Conservation (phyloP, 2,113 vertebrate species). For the Alectura lathami region DNA sequence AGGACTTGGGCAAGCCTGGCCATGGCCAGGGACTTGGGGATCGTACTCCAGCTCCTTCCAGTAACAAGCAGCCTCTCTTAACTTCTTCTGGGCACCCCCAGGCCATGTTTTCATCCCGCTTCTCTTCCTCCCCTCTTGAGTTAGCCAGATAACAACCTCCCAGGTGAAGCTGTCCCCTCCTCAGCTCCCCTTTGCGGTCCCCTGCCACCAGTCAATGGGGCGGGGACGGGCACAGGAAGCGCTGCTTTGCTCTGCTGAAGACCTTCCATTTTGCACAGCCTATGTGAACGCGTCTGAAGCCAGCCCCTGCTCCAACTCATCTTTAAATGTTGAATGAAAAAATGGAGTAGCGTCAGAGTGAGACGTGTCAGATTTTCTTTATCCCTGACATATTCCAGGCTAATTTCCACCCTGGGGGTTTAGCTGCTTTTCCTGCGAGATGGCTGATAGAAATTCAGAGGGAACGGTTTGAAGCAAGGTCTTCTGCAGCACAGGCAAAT, state of each 20-base stretch:
- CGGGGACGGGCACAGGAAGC: not conserved
- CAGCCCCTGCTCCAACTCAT: not conserved
- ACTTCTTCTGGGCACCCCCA: not conserved
- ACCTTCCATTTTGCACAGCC: not conserved
- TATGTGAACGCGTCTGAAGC: not conserved
- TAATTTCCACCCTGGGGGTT: not conserved
- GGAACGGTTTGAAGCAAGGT: not conserved
- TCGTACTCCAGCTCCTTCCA: not conserved
- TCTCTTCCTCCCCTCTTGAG: not conserved
- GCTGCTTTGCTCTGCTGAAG: not conserved
- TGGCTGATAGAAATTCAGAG: not conserved
- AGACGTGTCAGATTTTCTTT: constrained; percentile 14
- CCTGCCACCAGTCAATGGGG: not conserved
- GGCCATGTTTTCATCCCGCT: not conserved
- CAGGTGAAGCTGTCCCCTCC: not conserved
- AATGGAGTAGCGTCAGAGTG: not conserved
- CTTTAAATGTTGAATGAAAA: constrained; percentile 40
- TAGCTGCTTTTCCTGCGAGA: not conserved
- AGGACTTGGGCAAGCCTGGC: not conserved
- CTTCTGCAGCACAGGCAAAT: not conserved
- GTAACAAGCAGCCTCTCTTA: not conserved
- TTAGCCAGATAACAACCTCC: not conserved
- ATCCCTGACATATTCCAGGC: constrained; percentile 9
- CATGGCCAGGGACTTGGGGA: not conserved
- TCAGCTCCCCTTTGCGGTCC: not conserved